Evolutionary conservation across 2,797 vertebrate species (phyloP), one percentile per base, ranked within the genome.

Genomic region (Anabas testudineus): DNA sequence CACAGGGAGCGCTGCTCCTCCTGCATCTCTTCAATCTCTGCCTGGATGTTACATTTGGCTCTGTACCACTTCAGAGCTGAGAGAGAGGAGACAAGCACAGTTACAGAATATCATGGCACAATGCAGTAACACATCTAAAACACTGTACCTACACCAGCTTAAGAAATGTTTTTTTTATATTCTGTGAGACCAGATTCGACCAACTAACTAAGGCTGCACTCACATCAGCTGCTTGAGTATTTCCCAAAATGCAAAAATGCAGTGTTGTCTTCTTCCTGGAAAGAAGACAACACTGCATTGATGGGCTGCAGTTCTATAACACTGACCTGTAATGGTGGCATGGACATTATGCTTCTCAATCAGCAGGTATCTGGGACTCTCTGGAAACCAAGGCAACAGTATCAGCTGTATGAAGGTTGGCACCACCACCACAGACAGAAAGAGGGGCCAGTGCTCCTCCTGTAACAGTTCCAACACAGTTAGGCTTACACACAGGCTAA

Each of bases 281-380:
- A n/a, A n/a, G n/a, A n/a, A n/a, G n/a, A n/a, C n/a, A n/a, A n/a
- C n/a, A n/a, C n/a, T n/a, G n/a, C n/a, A n/a, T n/a, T 52, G 2
- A 37, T 37, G 14, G 59, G 21, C n/a, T 46, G 41, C 19, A 6
- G 4, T 14, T 1, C 2, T 7, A 32, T 13, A 24, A 39, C 48
- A 82, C 93, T 92, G 53, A 97, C 96, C 96, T 80, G 91, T 92
- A 22, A 95, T 95, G 42, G 96, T 95, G 47, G 94, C 94, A 0
- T 90, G 92, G 80, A 96, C 0, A 0, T 98, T 94, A 0, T 94
- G 93, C 80, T 94, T 96, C 85, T 98, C 96, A 49, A 97, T 97
- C 74, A 98, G 91, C 78, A 98, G 90, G 86, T 97, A 97, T 16
- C 96, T 92, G 0, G 96, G 96, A 69, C 96, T 98, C 89, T 98